Base-by-base conservation (phyloP, 2,888 invertebrate genomes). In the Orchesellides sinensis region DNA sequence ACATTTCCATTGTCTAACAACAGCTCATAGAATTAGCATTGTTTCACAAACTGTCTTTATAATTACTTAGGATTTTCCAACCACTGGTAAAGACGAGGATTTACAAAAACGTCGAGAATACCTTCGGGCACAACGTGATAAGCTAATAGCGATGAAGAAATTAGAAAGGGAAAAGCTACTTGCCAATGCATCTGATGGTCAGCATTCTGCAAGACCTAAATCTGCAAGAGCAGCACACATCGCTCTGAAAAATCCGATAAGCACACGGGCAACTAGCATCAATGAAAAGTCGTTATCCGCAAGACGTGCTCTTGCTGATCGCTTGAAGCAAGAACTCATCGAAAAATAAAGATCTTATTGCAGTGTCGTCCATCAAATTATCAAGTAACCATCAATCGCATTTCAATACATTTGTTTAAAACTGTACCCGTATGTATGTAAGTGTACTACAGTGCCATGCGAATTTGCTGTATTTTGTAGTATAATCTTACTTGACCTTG, bases 61-160 rank as follows among this genome's bases (percentile, higher is more conserved):
- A 32, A 32, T n/a, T n/a, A n/a, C n/a, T n/a, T 40, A 83, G 80
- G 80, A 84, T 23, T 68, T 80, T 35, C 73, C 83, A 25, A 29
- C 5, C 0, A 25, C 52, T 47, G 80, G 73, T 49, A 49, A 73
- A 14, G 85, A 85, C 25, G 92, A 92, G 78, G 96, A 97, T 87
- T 91, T 97, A 61, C 92, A 93, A 83, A 93, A 93, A 77, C 92
- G 98, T 0, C 96, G 96, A 89, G 94, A 95, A 86, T 98, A 98
- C 90, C 91, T 98, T 77, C 93, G 95, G 72, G 93, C 95, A 83
- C 98, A 98, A 89, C 92, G 98, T 25, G 98, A 98, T 90, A 96
- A 97, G 89, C 92, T 98, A 70, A 92, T 98, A 54, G 95, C 95
- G 21, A 91, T 98, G 89, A 98, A 98, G 90, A 96, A 95, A 89